A percentile compares a stretch with the other conserved stretches of the same genome.
phyloP scores from a whole-genome alignment of 2,888 invertebrate species.

The Trachelus stipa region DNA sequence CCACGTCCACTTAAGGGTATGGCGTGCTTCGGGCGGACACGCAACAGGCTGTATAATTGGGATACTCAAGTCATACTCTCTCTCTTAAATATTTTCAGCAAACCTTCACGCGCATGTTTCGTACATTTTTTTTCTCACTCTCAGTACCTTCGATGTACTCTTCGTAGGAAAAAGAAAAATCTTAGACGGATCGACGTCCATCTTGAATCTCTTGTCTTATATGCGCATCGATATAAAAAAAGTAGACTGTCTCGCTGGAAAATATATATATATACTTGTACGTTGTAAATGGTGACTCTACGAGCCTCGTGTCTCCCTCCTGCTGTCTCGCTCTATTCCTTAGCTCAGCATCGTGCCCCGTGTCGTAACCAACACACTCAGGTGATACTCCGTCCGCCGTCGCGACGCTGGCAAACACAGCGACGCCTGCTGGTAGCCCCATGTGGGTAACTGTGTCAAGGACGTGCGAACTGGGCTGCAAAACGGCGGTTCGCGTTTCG shows the following conservation, averaged over 20 bases:
- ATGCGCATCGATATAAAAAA: background rate
- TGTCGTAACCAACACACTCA: constrained; percentile 6
- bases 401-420: constrained; percentile 20
- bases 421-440: constrained; percentile 43
- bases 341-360: constrained; percentile 15
- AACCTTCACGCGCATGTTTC: too few species aligned
- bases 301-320: constrained; percentile 13
- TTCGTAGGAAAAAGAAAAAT: too few species aligned
- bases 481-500: constrained; percentile 54
- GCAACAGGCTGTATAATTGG: background rate
- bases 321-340: constrained; percentile 3
- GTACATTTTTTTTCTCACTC: background rate
- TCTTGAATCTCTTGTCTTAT: background rate
- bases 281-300: background rate
- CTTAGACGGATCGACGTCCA: background rate
- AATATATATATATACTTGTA: background rate
- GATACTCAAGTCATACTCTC: background rate
- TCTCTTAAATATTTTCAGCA: background rate
- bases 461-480: constrained; percentile 66
- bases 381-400: background rate
- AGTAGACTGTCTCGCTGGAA: background rate
- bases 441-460: constrained; percentile 67
- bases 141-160: background rate
- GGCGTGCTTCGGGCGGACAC: background rate
- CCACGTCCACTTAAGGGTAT: background rate